Conservation (phyloP, 2,888 invertebrate species). For the Eumacrocentrus americanus region DNA sequence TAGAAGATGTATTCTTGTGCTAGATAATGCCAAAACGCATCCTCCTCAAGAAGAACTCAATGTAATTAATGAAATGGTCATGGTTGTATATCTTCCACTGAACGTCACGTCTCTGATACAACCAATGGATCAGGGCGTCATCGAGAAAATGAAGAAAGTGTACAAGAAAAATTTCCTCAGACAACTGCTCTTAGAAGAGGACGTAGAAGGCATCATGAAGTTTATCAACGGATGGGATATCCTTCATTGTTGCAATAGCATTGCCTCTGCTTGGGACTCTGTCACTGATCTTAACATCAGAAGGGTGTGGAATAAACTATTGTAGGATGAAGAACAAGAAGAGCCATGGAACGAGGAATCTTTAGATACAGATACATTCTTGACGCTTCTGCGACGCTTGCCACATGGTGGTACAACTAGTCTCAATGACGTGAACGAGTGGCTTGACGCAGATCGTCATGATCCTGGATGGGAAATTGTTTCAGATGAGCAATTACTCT, state of each 20-base stretch:
- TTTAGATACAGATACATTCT: too few species aligned
- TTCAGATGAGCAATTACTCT: too few species aligned
- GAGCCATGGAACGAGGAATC: too few species aligned
- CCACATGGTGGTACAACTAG: too few species aligned
- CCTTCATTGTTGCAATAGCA: constrained; percentile 11
- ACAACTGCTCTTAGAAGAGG: constrained; percentile 1
- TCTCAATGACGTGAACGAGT: background rate
- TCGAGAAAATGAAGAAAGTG: constrained; percentile 21
- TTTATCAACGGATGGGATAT: constrained; percentile 10
- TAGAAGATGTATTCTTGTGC: constrained; percentile 17
- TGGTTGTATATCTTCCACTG: constrained; percentile 23
- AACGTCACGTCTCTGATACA: constrained; percentile 25
- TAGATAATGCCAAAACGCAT: constrained; percentile 30
- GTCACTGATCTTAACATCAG: background rate
- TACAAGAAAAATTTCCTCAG: constrained; percentile 12
- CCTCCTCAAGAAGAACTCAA: constrained; percentile 21
- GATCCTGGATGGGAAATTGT: background rate
- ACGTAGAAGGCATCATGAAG: background rate
- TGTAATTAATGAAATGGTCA: background rate
- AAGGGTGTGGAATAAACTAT: background rate
- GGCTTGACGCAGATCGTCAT: background rate
- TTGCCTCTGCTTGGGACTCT: constrained; percentile 15
- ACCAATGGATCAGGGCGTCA: constrained; percentile 28
- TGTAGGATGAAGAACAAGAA: too few species aligned
- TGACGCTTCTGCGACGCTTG: too few species aligned